phyloP scores from a whole-genome alignment of 1,140 invertebrate species.

The Aporrectodea caliginosa region DNA sequence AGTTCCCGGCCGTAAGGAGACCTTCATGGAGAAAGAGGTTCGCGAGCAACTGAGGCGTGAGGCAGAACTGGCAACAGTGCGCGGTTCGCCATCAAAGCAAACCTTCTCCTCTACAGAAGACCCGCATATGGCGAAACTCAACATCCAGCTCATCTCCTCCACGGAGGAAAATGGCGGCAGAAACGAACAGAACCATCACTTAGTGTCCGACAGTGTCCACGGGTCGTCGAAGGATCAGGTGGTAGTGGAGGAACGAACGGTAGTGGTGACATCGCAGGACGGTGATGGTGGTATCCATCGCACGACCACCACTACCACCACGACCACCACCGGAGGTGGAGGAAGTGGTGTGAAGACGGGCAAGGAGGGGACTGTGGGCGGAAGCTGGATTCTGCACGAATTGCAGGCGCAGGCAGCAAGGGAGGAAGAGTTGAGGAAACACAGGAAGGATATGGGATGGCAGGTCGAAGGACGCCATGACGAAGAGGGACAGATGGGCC shows the following conservation, averaged over 20 bases:
- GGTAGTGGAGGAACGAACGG: too few relatives aligned
- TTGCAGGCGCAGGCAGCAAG: slow-evolving; percentile 56
- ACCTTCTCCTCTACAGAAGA: neutral
- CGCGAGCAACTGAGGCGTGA: slow-evolving; percentile 54
- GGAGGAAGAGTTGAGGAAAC: slow-evolving; percentile 55
- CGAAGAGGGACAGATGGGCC: too few relatives aligned
- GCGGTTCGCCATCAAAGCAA: slow-evolving; percentile 32
- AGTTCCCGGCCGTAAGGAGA: slow-evolving; percentile 48
- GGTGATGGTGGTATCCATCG: too few relatives aligned
- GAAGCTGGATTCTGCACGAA: slow-evolving; percentile 56
- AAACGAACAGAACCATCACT: too few relatives aligned
- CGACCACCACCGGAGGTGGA: slow-evolving; percentile 37
- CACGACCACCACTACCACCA: too few relatives aligned
- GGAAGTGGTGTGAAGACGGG: slow-evolving; percentile 36
- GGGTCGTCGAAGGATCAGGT: too few relatives aligned
- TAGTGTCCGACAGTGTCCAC: too few relatives aligned
- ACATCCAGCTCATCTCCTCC: too few relatives aligned
- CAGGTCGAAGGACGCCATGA: too few relatives aligned
- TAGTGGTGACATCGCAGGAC: too few relatives aligned
- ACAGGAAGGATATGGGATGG: slow-evolving; percentile 39
- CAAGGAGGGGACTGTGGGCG: slow-evolving; percentile 32
- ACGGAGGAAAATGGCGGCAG: too few relatives aligned
- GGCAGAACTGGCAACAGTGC: slow-evolving; percentile 42
- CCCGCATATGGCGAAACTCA: too few relatives aligned
- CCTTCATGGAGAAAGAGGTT: slow-evolving; percentile 54